Conservation (phyloP, 2,797 vertebrate genomes). For the Sebastolobus alascanus region DNA sequence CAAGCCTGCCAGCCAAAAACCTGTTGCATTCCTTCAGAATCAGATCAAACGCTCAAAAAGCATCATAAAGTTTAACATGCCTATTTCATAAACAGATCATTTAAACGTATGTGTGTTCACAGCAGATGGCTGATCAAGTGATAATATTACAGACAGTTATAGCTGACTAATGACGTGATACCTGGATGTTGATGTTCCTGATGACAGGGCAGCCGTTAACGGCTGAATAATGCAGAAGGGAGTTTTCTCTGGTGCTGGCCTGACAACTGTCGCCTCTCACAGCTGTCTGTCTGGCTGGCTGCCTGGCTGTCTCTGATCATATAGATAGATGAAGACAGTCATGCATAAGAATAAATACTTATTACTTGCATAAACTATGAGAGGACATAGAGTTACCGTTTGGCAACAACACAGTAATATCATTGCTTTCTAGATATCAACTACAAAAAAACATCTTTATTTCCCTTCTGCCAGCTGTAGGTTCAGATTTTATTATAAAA, state of each 20-base stretch:
- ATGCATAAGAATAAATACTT: conserved; percentile 9
- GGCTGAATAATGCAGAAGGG: conserved; percentile 74
- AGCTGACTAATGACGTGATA: conserved; percentile 21
- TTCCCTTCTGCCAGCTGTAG: neutral
- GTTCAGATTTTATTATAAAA: neutral
- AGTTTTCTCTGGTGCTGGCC: conserved; percentile 53
- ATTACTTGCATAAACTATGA: conserved; percentile 2
- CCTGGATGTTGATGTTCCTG: conserved; percentile 44
- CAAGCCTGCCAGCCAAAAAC: neutral
- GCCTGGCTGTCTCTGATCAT: conserved; percentile 60
- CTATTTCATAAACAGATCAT: neutral
- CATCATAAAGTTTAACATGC: neutral
- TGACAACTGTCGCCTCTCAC: conserved; percentile 90
- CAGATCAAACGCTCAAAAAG: neutral
- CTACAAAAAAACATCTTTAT: neutral
- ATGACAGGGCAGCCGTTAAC: conserved; percentile 41
- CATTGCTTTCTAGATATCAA: neutral
- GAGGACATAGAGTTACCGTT: neutral
- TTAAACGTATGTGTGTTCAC: conserved; percentile 27
- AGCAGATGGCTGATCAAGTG: conserved; percentile 32
- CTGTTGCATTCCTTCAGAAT: neutral
- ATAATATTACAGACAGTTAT: conserved; percentile 47
- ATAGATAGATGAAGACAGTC: conserved; percentile 22
- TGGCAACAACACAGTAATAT: neutral
- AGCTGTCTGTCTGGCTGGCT: conserved; percentile 87